Base-by-base conservation (phyloP, 2,797 vertebrate species). In the Enteromius radiatus region DNA sequence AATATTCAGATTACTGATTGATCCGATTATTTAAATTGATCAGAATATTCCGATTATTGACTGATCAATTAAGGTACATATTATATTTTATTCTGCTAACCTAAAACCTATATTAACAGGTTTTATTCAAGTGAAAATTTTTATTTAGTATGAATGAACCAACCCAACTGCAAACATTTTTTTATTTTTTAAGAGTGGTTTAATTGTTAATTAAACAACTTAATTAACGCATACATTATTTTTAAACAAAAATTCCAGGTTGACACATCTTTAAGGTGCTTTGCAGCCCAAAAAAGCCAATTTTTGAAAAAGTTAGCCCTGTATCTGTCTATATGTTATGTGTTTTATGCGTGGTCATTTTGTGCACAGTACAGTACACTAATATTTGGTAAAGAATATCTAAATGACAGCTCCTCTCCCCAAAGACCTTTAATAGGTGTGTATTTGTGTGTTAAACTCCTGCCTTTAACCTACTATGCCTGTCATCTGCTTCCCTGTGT, bases 401-500 rank as follows among this genome's bases (percentile, higher is more conserved):
- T 78, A 52, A 76, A 59, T 61, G 56, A 33, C 47, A 76, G 61
- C 47, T 47, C 76, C 26, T 78, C 26, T 64, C 52, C 47, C 33
- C 41, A 76, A n/a, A 77, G 5, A 61, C 49, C 12, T 69, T 78
- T 12, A 41, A 36, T 83, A 38, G 49, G 17, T 77, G 28, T 81
- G 38, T 83, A 59, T 91, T 88, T 93, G 89, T 88, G 83, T 93
- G 92, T 93, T 90, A 91, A 85, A 91, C 93, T 82, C 88, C 86
- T 91, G 89, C 92, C 89, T 91, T 90, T 91, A 68, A 91, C 87
- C 52, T 88, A 88, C 86, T 90, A 89, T 88, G 90, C 83, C 76
- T 80, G 71, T 56, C 81, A 88, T 91, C 88, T 88, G 85, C 88
- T 49, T 73, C 28, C 83, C 75, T 33, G 28, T 84, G 82, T 84